Evolutionary conservation across 2,113 vertebrate genomes (phyloP).

Genomic region (Sylvietta virens): DNA sequence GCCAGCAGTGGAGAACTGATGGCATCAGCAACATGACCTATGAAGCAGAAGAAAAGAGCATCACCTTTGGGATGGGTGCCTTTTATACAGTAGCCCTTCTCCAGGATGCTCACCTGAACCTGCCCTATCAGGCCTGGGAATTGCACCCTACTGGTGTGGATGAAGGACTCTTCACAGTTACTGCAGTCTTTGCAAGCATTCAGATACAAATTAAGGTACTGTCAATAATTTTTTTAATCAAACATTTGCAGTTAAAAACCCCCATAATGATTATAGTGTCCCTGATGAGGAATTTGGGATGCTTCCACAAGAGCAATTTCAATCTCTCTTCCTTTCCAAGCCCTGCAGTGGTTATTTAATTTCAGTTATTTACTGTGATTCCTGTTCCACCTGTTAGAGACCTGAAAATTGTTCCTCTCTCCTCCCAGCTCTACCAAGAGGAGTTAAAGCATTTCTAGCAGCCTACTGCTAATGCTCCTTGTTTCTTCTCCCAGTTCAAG

Average conservation of each 20-base stretch:
- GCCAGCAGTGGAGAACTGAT: background rate
- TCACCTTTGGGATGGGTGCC: background rate
- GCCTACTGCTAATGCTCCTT: background rate
- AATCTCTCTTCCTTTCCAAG: background rate
- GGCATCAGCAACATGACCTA: background rate
- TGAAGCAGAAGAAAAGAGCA: background rate
- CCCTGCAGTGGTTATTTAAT: background rate
- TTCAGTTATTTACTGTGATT: background rate
- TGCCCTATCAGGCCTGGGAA: background rate
- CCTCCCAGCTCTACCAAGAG: background rate
- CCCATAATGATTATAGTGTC: background rate
- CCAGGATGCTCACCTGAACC: background rate
- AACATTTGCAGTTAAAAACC: fast-evolving
- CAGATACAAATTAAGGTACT: slow-evolving; percentile 73
- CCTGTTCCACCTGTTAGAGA: background rate
- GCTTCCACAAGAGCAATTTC: background rate
- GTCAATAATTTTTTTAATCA: background rate
- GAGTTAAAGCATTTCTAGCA: background rate
- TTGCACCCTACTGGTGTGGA: background rate
- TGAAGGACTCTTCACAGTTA: background rate
- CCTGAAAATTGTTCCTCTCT: background rate
- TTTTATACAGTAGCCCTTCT: background rate
- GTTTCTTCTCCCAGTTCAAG: background rate
- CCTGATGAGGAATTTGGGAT: background rate
- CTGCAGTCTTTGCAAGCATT: background rate